Conservation (phyloP, 2,113 vertebrate species). For the Malurus melanocephalus region DNA sequence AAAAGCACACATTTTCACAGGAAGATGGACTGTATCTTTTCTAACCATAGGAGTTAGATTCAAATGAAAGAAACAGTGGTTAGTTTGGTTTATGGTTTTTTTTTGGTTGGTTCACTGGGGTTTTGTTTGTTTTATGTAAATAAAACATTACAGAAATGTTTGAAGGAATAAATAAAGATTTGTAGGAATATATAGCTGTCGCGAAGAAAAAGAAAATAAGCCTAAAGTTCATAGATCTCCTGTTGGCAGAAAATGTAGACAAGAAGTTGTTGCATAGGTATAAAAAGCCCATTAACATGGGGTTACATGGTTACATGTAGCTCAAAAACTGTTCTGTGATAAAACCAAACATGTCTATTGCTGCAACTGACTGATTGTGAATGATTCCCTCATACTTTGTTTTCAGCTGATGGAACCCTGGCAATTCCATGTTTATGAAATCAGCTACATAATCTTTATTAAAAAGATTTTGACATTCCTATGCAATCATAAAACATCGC, state of each 20-base stretch:
- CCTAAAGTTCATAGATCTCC: not conserved
- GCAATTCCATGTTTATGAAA: not conserved
- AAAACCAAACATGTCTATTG: not conserved
- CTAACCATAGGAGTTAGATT: constrained; percentile 7
- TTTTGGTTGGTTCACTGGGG: too few species aligned
- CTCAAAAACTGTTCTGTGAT: not conserved
- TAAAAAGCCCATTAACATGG: not conserved
- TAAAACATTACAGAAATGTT: not conserved
- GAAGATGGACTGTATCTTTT: not conserved
- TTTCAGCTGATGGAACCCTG: not conserved
- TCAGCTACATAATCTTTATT: not conserved
- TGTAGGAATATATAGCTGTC: not conserved
- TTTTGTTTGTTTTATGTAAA: not conserved
- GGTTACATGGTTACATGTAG: not conserved
- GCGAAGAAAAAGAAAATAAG: not conserved
- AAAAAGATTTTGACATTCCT: not conserved
- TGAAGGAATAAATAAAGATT: not conserved
- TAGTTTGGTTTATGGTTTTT: not conserved
- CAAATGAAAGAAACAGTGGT: not conserved
- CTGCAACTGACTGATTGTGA: not conserved
- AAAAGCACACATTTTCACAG: not conserved
- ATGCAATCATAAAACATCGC: not conserved
- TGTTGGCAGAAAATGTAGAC: not conserved
- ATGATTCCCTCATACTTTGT: not conserved
- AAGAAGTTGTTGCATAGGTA: not conserved